A percentile compares a stretch with the other conserved stretches of the same genome.
Evolutionary conservation across 2,797 vertebrate genomes (phyloP).

Genomic region (Prionace glauca): DNA sequence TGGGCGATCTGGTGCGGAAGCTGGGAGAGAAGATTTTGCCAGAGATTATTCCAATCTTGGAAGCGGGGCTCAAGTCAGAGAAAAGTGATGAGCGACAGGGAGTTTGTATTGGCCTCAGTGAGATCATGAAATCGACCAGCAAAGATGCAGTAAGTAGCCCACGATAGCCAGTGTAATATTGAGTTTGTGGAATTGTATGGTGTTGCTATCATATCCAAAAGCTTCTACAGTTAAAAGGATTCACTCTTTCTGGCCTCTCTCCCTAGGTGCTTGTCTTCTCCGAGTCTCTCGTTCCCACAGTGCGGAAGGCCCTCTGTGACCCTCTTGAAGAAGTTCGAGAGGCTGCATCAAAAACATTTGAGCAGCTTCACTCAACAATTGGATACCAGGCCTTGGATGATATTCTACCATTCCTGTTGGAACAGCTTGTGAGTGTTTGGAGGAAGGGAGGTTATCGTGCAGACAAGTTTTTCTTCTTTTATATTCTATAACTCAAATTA

Average conservation of each 20-base stretch:
- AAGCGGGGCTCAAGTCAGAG: conserved; percentile 83
- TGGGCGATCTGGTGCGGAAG: conserved; percentile 93
- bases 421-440: conserved; percentile 75
- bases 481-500: neutral
- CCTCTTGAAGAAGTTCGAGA: conserved; percentile 91
- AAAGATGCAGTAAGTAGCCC: conserved; percentile 75
- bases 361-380: conserved; percentile 94
- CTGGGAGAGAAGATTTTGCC: conserved; percentile 96
- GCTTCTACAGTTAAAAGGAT: neutral
- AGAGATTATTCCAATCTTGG: conserved; percentile 96
- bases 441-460: neutral
- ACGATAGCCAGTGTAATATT: neutral
- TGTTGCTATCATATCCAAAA: neutral
- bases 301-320: conserved; percentile 91
- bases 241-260: neutral
- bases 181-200: too few species aligned
- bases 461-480: neutral
- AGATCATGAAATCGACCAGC: conserved; percentile 99
- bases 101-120: conserved; percentile 91
- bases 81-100: conserved; percentile 96
- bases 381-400: conserved; percentile 94
- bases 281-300: conserved; percentile 90
- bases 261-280: conserved; percentile 89
- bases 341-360: conserved; percentile 95
- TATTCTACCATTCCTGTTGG: conserved; percentile 85